A percentile compares a stretch with the other conserved stretches of the same genome.
phyloP scores from a whole-genome alignment of 2,888 invertebrate species.

The Calameuta pallipes region DNA sequence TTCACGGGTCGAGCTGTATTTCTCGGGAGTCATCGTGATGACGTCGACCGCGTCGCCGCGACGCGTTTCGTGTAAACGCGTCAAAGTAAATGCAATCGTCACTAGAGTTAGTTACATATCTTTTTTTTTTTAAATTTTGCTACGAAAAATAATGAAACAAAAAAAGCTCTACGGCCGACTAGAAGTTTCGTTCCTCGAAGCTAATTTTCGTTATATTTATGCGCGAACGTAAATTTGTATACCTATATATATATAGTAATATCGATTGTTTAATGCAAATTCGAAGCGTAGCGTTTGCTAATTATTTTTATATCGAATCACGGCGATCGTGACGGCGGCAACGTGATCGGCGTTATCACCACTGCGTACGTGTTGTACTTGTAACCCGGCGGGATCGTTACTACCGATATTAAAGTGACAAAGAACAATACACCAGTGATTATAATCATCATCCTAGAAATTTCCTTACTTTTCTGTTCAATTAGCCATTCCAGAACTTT shows the following conservation, averaged over 20 bases:
- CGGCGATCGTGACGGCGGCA: conserved; percentile 55
- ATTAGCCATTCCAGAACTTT: conserved; percentile 96
- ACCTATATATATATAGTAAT: background rate
- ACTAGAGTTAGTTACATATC: too few relatives aligned
- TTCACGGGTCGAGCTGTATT: too few relatives aligned
- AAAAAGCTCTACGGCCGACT: too few relatives aligned
- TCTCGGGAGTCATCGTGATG: too few relatives aligned
- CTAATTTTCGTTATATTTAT: too few relatives aligned
- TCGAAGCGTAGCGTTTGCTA: background rate
- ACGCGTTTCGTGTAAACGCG: too few relatives aligned
- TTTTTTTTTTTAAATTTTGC: too few relatives aligned
- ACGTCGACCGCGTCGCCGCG: too few relatives aligned
- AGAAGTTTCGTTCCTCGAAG: too few relatives aligned
- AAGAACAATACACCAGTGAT: conserved; percentile 66
- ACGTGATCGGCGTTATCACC: conserved; percentile 57
- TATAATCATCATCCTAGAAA: conserved; percentile 66
- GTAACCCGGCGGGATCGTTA: conserved; percentile 62
- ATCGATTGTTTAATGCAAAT: too few relatives aligned
- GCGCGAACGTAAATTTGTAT: conserved; percentile 1
- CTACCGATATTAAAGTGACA: conserved; percentile 65
- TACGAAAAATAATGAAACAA: too few relatives aligned
- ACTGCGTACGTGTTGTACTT: conserved; percentile 58
- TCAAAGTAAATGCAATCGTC: too few relatives aligned
- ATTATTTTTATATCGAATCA: conserved; percentile 27
- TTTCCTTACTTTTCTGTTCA: conserved; percentile 94